A percentile compares a stretch with the other conserved stretches of the same genome.
Evolutionary conservation across 1,140 invertebrate species (phyloP).

Genomic region (Asbolus verrucosus): DNA sequence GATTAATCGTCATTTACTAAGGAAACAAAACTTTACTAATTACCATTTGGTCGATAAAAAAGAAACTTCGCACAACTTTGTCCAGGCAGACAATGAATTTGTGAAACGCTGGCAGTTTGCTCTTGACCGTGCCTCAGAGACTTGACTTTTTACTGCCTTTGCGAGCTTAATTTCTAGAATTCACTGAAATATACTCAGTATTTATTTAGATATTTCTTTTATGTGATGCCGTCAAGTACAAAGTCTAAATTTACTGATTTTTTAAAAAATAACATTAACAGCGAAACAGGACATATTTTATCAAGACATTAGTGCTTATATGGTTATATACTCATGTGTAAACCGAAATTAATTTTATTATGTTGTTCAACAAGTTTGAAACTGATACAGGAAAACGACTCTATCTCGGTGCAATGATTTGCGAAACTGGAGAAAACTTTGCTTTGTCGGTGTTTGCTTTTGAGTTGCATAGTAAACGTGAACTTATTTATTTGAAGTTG

Average conservation of each 20-base stretch:
- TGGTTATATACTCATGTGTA: too few relatives aligned
- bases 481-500: conserved; percentile 19
- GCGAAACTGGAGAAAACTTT: conserved; percentile 4
- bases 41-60: conserved; percentile 21
- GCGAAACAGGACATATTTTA: too few relatives aligned
- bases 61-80: conserved; percentile 9
- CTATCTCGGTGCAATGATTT: conserved; percentile 7
- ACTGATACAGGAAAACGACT: conserved; percentile 12
- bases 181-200: neutral
- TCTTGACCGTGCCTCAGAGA: neutral
- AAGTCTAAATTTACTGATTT: too few relatives aligned
- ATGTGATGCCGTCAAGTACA: neutral
- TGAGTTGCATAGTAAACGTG: conserved; percentile 3
- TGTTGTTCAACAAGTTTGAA: conserved; percentile 22
- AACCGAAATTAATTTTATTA: too few relatives aligned
- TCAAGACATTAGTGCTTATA: too few relatives aligned
- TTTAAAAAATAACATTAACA: neutral
- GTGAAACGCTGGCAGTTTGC: neutral
- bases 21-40: conserved; percentile 27
- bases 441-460: conserved; percentile 25
- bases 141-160: conserved; percentile 8
- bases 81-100: neutral
- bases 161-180: conserved; percentile 20
- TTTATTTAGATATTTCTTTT: conserved; percentile 2
- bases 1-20: conserved; percentile 14